Base-by-base conservation (phyloP, 2,888 invertebrate species). In the Zonitis immaculata region DNA sequence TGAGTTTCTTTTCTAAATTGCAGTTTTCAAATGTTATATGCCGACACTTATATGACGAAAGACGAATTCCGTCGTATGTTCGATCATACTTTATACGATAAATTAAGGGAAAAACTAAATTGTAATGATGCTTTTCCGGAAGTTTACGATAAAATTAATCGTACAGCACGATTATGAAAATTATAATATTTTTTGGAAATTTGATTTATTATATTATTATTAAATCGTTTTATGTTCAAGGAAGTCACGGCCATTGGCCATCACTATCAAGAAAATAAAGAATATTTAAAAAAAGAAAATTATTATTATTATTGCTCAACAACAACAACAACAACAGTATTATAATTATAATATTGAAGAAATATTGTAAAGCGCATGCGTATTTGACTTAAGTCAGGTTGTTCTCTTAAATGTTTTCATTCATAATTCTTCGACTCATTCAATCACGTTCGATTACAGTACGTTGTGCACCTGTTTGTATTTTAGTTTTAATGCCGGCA, bases 1-100 rank as follows among this genome's bases (percentile, higher is more conserved):
- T n/a, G n/a, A n/a, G n/a, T n/a, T n/a, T n/a, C n/a, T n/a, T n/a
- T n/a, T n/a, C n/a, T n/a, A n/a, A n/a, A n/a, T n/a, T 16, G 30
- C 56, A 85, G 84, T 8, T 90, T 87, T 74, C 90, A 91, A 76
- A 91, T 91, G 91, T 75, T 91, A 28, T 91, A 91, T 71, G 90
- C 89, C 0, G 91, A 91, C 68, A 88, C 88, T 0, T 90, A 85
- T 74, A 84, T 87, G 63, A 86, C 85, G 0, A 71, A 76, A 18
- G 83, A 85, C 7, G 91, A 92, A 74, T 92, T 91, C 73, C 75
- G 87, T 6, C 67, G 76, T 45, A 91, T 91, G 91, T 91, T 91
- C 73, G 87, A 91, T 72, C 89, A 89, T 72, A 76, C 77, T 0
- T 76, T 91, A 9, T 91, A 92, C 65, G 87, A 89, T 62, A 78